These are phyloP conservation scores for Villa cingulata DNA, from an alignment of 2,888 invertebrate genomes.

Conservation along the genomic window DNA sequence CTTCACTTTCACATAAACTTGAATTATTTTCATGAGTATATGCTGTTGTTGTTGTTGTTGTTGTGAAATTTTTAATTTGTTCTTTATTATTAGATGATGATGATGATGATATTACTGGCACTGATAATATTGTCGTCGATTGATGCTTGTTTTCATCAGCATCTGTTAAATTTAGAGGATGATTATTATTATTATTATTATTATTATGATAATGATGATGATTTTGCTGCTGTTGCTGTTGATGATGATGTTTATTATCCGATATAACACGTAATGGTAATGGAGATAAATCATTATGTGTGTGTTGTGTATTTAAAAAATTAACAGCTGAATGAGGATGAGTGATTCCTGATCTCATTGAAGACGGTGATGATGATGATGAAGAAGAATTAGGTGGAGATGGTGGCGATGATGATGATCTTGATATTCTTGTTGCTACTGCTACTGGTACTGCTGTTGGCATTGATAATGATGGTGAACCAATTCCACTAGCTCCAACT, in stretches of 20 bases:
- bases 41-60: not conserved
- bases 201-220: conserved; percentile 6
- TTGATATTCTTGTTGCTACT: conserved; percentile 1
- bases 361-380: no score
- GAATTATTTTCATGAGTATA: not conserved
- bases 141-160: not conserved
- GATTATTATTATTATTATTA: not conserved
- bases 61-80: not conserved
- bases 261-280: conserved; percentile 1
- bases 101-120: conserved; percentile 6
- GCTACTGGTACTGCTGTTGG: conserved; percentile 2
- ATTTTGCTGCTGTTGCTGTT: not conserved
- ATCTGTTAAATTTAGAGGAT: not conserved
- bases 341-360: no score
- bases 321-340: not conserved
- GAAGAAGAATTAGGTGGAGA: not conserved
- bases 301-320: conserved; percentile 8
- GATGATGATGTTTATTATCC: conserved; percentile 1
- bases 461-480: conserved; percentile 12
- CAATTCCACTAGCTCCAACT: conserved; percentile 1
- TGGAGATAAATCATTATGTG: conserved; percentile 5
- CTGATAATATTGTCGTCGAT: no score
- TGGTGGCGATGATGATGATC: not conserved
- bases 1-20: conserved; percentile 5
- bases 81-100: conserved; percentile 13